Percentiles rank a stretch among this genome's conserved stretches.
phyloP scores from a whole-genome alignment of 2,888 invertebrate genomes.

The Lamellibrachia satsuma region DNA sequence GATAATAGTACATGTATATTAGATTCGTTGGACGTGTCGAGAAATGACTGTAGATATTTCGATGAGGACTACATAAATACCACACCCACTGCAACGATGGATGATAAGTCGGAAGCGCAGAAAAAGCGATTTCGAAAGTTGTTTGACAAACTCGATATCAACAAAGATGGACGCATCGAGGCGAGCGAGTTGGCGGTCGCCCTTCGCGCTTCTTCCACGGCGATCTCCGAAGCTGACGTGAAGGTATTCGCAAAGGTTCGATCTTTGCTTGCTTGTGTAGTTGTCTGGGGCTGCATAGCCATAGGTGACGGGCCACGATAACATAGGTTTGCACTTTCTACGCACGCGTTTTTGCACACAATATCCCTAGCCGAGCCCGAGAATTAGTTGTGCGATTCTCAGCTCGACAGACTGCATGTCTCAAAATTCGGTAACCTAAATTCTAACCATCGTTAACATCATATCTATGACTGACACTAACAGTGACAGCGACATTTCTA shows the following conservation, averaged over 20 bases:
- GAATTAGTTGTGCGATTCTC: background rate
- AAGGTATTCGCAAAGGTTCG: slow-evolving; percentile 11
- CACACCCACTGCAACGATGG: background rate
- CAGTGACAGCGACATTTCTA: too few relatives aligned
- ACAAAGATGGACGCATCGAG: slow-evolving; percentile 42
- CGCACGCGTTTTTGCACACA: background rate
- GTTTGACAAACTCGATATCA: slow-evolving; percentile 37
- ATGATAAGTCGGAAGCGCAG: background rate
- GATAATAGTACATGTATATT: background rate
- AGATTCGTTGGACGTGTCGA: background rate
- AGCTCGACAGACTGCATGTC: background rate
- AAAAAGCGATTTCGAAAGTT: slow-evolving; percentile 34
- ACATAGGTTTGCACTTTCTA: background rate
- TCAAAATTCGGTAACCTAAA: background rate
- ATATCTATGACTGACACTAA: background rate
- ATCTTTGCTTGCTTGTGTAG: background rate
- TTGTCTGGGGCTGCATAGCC: background rate
- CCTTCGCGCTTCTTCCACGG: slow-evolving; percentile 23
- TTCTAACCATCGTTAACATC: too few relatives aligned
- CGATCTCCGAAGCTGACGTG: background rate
- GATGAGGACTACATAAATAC: slow-evolving; percentile 1
- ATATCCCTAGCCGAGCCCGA: background rate
- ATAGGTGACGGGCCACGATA: background rate
- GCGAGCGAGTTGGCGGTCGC: slow-evolving; percentile 36
- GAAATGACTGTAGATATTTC: background rate